Conservation (phyloP, 2,888 invertebrate genomes). For the Tipula unca region DNA sequence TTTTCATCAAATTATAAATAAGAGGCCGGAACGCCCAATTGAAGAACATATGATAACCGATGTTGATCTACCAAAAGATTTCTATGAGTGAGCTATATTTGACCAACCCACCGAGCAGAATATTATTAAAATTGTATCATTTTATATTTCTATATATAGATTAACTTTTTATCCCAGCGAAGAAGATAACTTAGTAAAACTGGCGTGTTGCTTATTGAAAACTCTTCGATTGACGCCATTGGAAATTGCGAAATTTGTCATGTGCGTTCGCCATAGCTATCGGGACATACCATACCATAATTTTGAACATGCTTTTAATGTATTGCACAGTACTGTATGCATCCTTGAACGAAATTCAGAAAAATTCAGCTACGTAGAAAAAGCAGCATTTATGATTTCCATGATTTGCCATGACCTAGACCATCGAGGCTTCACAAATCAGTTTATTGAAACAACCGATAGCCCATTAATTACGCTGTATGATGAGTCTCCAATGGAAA, state of each 20-base stretch:
- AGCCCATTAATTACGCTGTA: neutral
- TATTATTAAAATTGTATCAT: neutral
- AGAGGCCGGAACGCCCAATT: neutral
- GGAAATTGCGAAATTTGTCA: slow-evolving; percentile 39
- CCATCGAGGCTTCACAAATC: neutral
- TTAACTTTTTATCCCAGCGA: neutral
- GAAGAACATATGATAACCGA: neutral
- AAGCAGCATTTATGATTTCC: slow-evolving; percentile 30
- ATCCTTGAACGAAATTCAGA: slow-evolving; percentile 36
- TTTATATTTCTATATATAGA: neutral
- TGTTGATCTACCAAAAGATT: neutral
- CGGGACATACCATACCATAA: slow-evolving; percentile 53
- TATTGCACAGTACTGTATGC: slow-evolving; percentile 52
- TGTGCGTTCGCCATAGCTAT: slow-evolving; percentile 45
- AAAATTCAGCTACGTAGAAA: neutral
- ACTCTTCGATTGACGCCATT: slow-evolving; percentile 23
- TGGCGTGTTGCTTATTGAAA: neutral
- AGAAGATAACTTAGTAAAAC: neutral
- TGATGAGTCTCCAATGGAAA: neutral
- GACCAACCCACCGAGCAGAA: neutral
- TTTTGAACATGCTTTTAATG: slow-evolving; percentile 54
- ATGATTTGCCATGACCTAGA: slow-evolving; percentile 31
- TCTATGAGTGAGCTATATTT: neutral
- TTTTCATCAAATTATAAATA: neutral
- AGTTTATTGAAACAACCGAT: neutral